A percentile compares a stretch with the other conserved stretches of the same genome.
Conservation (phyloP, 1,140 invertebrate species). For the Augochlora pura region DNA sequence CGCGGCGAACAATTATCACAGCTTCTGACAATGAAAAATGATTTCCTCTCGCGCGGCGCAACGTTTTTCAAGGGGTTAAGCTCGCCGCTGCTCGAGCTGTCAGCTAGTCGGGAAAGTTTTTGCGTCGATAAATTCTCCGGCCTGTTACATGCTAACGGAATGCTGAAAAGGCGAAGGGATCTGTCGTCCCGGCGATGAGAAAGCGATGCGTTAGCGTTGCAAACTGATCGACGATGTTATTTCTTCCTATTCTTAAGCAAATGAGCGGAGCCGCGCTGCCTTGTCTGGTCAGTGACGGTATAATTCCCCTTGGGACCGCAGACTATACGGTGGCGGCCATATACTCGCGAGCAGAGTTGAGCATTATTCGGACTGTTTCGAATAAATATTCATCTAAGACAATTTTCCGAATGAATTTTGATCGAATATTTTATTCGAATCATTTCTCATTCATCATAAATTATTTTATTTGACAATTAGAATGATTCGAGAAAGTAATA, state of each 20-base stretch:
- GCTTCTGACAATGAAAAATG: constrained; percentile 18
- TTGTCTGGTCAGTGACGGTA: constrained; percentile 23
- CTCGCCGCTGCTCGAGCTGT: constrained; percentile 41
- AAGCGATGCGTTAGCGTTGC: constrained; percentile 66
- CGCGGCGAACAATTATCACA: not conserved
- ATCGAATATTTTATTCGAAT: too few relatives aligned
- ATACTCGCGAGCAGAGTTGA: too few relatives aligned
- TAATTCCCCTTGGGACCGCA: not conserved
- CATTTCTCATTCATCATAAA: too few relatives aligned
- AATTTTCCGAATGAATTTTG: too few relatives aligned
- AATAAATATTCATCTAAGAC: too few relatives aligned
- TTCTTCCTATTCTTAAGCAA: constrained; percentile 74
- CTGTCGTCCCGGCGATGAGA: constrained; percentile 57
- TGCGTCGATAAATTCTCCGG: constrained; percentile 32
- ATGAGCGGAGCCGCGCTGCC: constrained; percentile 58
- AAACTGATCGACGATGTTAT: constrained; percentile 69
- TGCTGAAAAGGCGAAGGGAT: constrained; percentile 50
- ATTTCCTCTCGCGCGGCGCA: not conserved
- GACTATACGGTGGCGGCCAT: too few relatives aligned
- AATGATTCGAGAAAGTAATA: too few relatives aligned
- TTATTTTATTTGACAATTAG: too few relatives aligned
- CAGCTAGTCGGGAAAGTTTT: constrained; percentile 36
- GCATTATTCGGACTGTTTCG: too few relatives aligned
- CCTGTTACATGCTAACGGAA: constrained; percentile 55
- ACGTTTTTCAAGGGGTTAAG: not conserved